phyloP scores from a whole-genome alignment of 2,797 vertebrate genomes.

The Malacoctenus gilli region DNA sequence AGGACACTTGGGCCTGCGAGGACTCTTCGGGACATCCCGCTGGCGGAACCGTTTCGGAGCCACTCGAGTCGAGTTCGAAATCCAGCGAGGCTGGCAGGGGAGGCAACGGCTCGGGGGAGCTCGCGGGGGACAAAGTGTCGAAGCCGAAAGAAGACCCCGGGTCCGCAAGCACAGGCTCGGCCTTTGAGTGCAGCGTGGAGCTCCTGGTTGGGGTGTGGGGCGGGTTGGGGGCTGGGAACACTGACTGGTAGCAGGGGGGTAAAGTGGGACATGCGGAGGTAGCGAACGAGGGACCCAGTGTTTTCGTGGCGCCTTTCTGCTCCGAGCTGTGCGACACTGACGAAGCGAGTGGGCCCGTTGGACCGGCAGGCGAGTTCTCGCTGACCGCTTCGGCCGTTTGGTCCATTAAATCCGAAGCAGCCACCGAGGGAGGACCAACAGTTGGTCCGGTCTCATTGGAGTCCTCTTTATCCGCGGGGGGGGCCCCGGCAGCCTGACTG shows the following conservation, averaged over 20 bases:
- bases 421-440: too few relatives aligned
- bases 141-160: constrained; percentile 61
- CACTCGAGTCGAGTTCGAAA: constrained; percentile 37
- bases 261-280: constrained; percentile 3
- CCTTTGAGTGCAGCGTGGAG: constrained; percentile 25
- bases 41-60: constrained; percentile 7
- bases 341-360: too few relatives aligned
- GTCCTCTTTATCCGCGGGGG: too few relatives aligned
- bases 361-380: too few relatives aligned
- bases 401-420: too few relatives aligned
- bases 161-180: constrained; percentile 38
- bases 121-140: constrained; percentile 63
- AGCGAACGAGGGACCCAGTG: constrained; percentile 53
- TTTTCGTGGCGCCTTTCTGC: constrained; percentile 3
- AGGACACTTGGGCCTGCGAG: neutral
- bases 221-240: constrained; percentile 8
- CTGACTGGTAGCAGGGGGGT: constrained; percentile 17
- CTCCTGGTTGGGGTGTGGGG: constrained; percentile 33
- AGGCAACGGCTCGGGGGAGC: constrained; percentile 66
- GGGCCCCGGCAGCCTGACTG: neutral
- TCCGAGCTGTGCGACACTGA: too few relatives aligned
- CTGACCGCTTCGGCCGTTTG: too few relatives aligned
- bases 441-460: too few relatives aligned
- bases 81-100: constrained; percentile 39
- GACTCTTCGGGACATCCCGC: constrained; percentile 4